A percentile compares a stretch with the other conserved stretches of the same genome.
Conservation (phyloP, 2,888 invertebrate genomes). For the Pseudolycoriella hygida region DNA sequence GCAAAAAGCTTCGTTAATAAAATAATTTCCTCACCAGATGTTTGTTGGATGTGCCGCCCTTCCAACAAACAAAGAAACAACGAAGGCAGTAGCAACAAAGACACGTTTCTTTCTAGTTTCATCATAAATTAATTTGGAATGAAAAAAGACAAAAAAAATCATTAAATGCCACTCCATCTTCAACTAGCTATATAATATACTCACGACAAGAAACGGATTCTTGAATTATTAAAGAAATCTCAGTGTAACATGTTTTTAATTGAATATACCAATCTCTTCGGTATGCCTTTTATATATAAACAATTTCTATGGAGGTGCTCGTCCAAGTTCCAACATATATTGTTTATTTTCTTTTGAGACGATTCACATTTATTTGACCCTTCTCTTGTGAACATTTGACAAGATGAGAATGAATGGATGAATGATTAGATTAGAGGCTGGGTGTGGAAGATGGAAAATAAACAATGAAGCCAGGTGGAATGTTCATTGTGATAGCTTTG, state of each 20-base stretch:
- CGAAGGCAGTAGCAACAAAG: no score
- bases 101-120: no score
- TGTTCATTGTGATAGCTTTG: background rate
- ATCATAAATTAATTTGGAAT: background rate
- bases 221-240: conserved; percentile 3
- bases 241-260: conserved; percentile 4
- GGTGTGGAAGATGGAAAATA: background rate
- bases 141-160: background rate
- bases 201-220: background rate
- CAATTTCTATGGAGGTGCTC: background rate
- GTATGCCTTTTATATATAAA: background rate
- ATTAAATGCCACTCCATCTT: conserved; percentile 1
- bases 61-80: no score
- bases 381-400: conserved; percentile 3
- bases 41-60: background rate
- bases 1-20: no score
- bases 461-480: background rate
- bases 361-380: conserved; percentile 2
- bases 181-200: background rate
- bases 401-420: conserved; percentile 2
- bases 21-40: background rate
- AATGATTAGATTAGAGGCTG: conserved; percentile 3
- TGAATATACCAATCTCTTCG: background rate
- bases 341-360: background rate
- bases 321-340: background rate